Percentiles rank a stretch among this genome's conserved stretches.
Evolutionary conservation across 2,113 vertebrate genomes (phyloP).

Genomic region (Pygoscelis adeliae): DNA sequence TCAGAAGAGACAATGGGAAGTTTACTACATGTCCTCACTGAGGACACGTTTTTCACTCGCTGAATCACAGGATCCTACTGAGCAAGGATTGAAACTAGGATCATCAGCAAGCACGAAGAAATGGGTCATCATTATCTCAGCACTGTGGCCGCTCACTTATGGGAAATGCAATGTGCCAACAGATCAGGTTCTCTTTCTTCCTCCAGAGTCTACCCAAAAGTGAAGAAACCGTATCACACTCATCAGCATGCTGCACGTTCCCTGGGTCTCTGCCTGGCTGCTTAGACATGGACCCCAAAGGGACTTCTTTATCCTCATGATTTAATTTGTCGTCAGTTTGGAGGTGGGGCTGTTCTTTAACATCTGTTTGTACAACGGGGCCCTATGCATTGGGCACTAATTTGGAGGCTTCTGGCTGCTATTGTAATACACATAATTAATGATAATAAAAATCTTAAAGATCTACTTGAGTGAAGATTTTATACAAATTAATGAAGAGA

Average conservation of each 20-base stretch:
- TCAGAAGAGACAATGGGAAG: neutral
- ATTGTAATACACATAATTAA: conserved; percentile 16
- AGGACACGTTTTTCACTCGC: neutral
- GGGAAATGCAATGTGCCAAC: neutral
- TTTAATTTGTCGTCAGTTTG: neutral
- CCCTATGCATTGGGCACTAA: neutral
- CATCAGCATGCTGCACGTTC: neutral
- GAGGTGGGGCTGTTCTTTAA: neutral
- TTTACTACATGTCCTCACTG: neutral
- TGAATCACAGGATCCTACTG: neutral
- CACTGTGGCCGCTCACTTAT: neutral
- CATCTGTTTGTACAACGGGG: neutral
- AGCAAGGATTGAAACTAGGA: neutral
- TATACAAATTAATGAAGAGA: neutral
- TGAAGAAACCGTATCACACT: neutral
- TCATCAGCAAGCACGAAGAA: neutral
- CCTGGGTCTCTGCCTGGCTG: neutral
- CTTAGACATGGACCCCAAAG: neutral
- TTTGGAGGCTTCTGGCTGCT: conserved; percentile 39
- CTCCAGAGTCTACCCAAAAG: neutral
- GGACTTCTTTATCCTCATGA: neutral
- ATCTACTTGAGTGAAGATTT: neutral
- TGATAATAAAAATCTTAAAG: conserved; percentile 29
- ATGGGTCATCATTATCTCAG: neutral
- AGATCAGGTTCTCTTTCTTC: neutral